Evolutionary conservation across 2,113 vertebrate species (phyloP).

Genomic region (Panurus biarmicus): DNA sequence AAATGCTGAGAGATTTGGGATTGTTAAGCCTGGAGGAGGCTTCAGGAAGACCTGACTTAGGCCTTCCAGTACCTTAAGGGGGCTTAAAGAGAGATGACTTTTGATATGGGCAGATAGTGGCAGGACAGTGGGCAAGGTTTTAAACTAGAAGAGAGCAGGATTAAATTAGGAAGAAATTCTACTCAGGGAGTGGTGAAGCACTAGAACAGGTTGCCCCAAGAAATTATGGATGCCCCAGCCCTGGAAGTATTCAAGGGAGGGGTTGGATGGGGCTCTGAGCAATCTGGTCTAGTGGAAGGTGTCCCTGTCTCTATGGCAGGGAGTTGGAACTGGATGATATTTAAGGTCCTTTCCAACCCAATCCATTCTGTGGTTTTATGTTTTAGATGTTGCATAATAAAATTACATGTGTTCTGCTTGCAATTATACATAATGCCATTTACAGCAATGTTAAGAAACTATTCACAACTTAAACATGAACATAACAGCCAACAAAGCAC

Average conservation of each 20-base stretch:
- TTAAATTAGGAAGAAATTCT: not conserved
- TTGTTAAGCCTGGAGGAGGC: not conserved
- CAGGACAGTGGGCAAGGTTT: not conserved
- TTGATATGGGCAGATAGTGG: not conserved
- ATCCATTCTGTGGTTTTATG: not conserved
- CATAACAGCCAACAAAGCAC: slow-evolving; percentile 55
- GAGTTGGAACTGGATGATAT: not conserved
- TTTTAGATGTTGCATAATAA: slow-evolving; percentile 59
- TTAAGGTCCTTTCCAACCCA: not conserved
- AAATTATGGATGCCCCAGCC: not conserved
- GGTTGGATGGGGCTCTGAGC: not conserved
- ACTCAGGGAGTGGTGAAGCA: not conserved
- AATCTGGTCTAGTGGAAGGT: not conserved
- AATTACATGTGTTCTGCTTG: slow-evolving; percentile 67
- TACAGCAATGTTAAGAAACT: slow-evolving; percentile 68
- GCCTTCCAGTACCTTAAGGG: not conserved
- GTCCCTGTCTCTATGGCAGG: not conserved
- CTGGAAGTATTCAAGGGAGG: not conserved
- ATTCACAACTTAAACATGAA: slow-evolving; percentile 69
- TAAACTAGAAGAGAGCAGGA: not conserved
- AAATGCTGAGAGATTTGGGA: not conserved
- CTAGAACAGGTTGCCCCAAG: not conserved
- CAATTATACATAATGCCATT: slow-evolving; percentile 67
- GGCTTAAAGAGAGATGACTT: not conserved
- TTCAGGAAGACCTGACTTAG: not conserved